Percentiles rank a stretch among this genome's conserved stretches.
phyloP scores from a whole-genome alignment of 2,888 invertebrate genomes.

The Cremastinae sp. region DNA sequence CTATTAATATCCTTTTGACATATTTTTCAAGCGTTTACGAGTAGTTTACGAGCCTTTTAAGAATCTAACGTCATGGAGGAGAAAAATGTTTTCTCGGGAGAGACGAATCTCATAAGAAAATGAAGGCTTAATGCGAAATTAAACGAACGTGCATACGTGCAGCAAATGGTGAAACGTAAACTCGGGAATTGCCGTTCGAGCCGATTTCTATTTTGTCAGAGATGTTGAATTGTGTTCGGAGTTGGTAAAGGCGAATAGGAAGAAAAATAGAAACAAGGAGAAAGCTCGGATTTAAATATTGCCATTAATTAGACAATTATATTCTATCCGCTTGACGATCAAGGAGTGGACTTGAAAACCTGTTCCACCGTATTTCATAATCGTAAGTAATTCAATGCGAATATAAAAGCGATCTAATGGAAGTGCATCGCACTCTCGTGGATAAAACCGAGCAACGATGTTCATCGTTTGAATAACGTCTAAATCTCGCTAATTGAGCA shows the following conservation, averaged over 20 bases:
- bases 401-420: no score
- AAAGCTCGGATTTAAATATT: conserved; percentile 23
- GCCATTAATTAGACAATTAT: conserved; percentile 38
- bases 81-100: conserved; percentile 16
- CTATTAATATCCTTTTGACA: not conserved
- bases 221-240: conserved; percentile 4
- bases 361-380: conserved; percentile 13
- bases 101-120: conserved; percentile 3
- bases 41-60: conserved; percentile 38
- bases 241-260: not conserved
- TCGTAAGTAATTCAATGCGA: conserved; percentile 11
- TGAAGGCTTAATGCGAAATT: conserved; percentile 2
- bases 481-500: conserved; percentile 22
- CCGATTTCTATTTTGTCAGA: conserved; percentile 45
- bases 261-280: conserved; percentile 22
- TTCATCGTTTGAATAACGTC: conserved; percentile 1
- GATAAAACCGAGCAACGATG: not conserved
- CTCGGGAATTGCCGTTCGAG: conserved; percentile 20
- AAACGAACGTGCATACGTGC: conserved; percentile 8
- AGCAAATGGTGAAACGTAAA: conserved; percentile 21
- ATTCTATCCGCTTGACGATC: conserved; percentile 24
- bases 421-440: not conserved
- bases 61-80: conserved; percentile 37
- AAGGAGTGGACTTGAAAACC: not conserved
- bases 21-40: conserved; percentile 15